Evolutionary conservation across 2,888 invertebrate genomes (phyloP).

Genomic region (Tupiocoris notatus): DNA sequence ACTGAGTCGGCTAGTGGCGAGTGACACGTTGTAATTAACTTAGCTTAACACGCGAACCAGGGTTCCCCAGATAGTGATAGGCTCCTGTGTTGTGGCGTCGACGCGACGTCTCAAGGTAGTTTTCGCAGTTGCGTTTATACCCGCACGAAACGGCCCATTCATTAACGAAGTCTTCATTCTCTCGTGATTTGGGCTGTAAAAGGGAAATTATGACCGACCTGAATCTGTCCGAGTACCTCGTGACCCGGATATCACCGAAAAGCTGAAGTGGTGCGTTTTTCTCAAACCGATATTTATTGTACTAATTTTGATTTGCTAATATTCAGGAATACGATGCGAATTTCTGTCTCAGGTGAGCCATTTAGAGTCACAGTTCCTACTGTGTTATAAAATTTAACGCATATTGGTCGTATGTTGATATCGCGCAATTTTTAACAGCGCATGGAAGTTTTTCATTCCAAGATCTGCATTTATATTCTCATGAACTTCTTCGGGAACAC

Average conservation of each 20-base stretch:
- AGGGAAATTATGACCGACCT: not conserved
- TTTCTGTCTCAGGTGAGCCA: no score
- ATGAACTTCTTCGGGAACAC: no score
- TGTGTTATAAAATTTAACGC: no score
- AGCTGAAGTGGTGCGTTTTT: not conserved
- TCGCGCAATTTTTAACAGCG: no score
- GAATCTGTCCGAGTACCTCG: not conserved
- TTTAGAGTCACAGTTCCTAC: no score
- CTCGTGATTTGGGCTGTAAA: not conserved
- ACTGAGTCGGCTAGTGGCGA: slow-evolving; percentile 25
- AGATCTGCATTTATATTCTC: no score
- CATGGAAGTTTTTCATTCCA: no score
- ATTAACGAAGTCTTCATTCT: not conserved
- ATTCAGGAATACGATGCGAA: no score
- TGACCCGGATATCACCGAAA: not conserved
- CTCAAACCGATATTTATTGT: no score
- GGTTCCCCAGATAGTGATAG: not conserved
- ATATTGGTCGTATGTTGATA: no score
- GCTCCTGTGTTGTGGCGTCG: not conserved
- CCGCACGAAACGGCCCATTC: not conserved
- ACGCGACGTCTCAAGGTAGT: not conserved
- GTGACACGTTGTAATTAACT: slow-evolving; percentile 29
- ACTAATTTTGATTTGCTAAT: no score
- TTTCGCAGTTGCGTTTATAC: not conserved
- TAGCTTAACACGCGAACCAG: slow-evolving; percentile 5